These are phyloP conservation scores for Colletes gigas DNA, from an alignment of 1,140 invertebrate genomes.

Conservation along the genomic window DNA sequence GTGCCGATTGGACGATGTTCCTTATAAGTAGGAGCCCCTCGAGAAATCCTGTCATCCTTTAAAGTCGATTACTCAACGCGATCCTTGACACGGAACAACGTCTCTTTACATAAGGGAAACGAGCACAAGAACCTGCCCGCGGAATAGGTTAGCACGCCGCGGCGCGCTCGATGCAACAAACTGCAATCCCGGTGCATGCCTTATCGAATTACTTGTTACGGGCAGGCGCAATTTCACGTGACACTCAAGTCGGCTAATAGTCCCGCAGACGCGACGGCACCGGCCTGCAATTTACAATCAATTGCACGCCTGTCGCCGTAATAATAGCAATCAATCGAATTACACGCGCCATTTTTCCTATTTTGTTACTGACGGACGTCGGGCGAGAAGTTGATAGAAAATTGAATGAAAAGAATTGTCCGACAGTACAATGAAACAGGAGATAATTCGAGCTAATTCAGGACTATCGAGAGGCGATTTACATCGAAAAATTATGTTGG, in stretches of 20 bases:
- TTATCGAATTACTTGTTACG: neutral
- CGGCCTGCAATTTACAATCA: neutral
- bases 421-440: no score
- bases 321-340: conserved; percentile 9
- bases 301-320: neutral
- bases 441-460: no score
- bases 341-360: neutral
- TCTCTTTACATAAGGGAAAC: no score
- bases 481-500: no score
- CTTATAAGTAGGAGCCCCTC: neutral
- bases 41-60: neutral
- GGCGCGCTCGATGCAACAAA: neutral
- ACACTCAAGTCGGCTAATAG: neutral
- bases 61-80: conserved; percentile 7
- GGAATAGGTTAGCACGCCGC: no score
- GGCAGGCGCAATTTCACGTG: neutral
- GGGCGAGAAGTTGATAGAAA: neutral
- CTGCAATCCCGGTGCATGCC: neutral
- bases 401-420: neutral
- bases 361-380: neutral
- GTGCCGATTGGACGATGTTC: no score
- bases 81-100: neutral
- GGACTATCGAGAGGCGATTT: no score
- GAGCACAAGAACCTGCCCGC: neutral
- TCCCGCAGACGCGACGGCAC: neutral